Evolutionary conservation across 2,113 vertebrate species (phyloP).

Genomic region (Pteropus alecto): DNA sequence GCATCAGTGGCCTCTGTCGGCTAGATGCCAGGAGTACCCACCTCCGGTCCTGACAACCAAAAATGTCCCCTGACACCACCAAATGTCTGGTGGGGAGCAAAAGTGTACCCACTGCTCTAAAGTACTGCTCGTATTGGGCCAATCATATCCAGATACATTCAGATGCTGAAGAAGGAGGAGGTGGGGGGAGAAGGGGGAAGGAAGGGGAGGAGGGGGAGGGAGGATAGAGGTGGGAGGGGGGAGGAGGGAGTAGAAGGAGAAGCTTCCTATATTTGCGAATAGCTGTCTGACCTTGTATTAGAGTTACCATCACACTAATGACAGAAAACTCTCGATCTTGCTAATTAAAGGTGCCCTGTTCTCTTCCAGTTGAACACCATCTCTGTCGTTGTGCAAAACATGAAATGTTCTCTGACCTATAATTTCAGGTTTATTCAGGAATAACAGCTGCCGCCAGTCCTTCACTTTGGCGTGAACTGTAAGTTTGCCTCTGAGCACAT

Average conservation of each 20-base stretch:
- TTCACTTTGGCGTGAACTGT: conserved; percentile 37
- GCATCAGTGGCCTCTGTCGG: background rate
- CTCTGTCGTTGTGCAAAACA: background rate
- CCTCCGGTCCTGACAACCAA: background rate
- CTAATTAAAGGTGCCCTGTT: background rate
- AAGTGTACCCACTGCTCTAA: background rate
- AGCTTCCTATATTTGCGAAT: background rate
- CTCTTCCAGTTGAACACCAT: background rate
- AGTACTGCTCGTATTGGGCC: background rate
- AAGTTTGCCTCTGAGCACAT: background rate
- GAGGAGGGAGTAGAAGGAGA: background rate
- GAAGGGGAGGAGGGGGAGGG: background rate
- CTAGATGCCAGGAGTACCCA: background rate
- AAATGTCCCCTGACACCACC: background rate
- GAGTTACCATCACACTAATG: background rate
- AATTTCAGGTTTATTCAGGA: conserved; percentile 17
- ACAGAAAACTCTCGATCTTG: background rate
- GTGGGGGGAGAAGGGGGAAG: no score
- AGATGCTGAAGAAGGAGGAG: background rate
- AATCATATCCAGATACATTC: background rate
- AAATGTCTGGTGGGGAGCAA: background rate
- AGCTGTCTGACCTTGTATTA: background rate
- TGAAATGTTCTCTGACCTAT: conserved; percentile 9
- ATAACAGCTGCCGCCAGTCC: background rate
- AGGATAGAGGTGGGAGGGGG: no score